These are phyloP conservation scores for Cosmorhoe ocellata DNA, from an alignment of 2,888 invertebrate species.

Conservation along the genomic window DNA sequence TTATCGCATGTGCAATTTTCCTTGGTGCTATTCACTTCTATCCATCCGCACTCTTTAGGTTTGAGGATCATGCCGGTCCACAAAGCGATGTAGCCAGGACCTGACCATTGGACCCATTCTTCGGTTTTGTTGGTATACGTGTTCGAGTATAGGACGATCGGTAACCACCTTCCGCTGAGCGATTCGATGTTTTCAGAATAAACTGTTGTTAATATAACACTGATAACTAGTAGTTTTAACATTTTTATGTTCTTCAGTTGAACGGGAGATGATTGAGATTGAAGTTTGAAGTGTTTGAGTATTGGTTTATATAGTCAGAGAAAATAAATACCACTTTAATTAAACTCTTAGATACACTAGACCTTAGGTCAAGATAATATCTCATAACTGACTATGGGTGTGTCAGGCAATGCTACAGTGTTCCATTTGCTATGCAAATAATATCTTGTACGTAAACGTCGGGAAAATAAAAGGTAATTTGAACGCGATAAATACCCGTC, in stretches of 20 bases:
- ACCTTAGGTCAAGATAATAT: no score
- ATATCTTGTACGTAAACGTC: no score
- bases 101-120: constrained; percentile 1
- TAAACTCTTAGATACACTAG: no score
- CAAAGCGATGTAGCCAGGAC: neutral
- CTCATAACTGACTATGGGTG: no score
- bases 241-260: neutral
- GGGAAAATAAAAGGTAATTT: no score
- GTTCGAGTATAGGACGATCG: constrained; percentile 3
- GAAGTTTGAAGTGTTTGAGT: no score
- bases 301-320: no score
- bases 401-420: no score
- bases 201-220: neutral
- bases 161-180: constrained; percentile 4
- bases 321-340: no score
- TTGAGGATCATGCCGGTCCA: constrained; percentile 8
- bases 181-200: neutral
- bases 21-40: neutral
- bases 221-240: constrained; percentile 1
- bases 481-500: no score
- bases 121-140: neutral
- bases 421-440: no score
- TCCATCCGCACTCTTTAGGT: constrained; percentile 3
- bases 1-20: constrained; percentile 3
- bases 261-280: no score